Conservation (phyloP, 2,888 invertebrate species). For the Halictus ligatus region DNA sequence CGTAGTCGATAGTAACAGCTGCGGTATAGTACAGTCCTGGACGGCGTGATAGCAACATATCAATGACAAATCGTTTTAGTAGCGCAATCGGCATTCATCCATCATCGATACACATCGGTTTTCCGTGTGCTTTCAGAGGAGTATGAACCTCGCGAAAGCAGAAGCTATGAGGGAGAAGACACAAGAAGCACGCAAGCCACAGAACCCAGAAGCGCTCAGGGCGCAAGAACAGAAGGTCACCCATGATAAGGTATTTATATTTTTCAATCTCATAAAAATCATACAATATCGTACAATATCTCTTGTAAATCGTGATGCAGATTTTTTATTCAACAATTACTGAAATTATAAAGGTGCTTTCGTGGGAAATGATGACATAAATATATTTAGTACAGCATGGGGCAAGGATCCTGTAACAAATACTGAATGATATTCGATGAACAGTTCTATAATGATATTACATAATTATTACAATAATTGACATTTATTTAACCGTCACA, state of each 20-base stretch:
- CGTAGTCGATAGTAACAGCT: not conserved
- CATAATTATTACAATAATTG: not conserved
- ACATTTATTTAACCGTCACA: not conserved
- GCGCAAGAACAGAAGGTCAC: conserved; percentile 82
- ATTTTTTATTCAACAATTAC: too few species aligned
- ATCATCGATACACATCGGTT: conserved; percentile 9
- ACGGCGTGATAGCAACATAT: not conserved
- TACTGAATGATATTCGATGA: too few species aligned
- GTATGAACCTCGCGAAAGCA: conserved; percentile 74
- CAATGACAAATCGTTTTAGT: not conserved
- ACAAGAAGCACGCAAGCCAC: conserved; percentile 72
- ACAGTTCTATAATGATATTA: not conserved
- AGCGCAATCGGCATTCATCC: not conserved
- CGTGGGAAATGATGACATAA: too few species aligned
- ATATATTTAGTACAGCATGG: too few species aligned
- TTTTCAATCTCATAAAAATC: not conserved
- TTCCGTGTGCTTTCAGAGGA: conserved; percentile 69
- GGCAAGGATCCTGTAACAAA: too few species aligned
- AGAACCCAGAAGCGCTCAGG: conserved; percentile 76
- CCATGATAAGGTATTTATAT: conserved; percentile 79
- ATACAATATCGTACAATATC: too few species aligned
- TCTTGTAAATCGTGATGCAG: too few species aligned
- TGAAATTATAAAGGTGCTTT: too few species aligned
- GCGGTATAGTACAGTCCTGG: not conserved
- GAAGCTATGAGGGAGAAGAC: conserved; percentile 73